Conservation (phyloP, 2,113 vertebrate genomes). For the Sphaerodactylus townsendi region DNA sequence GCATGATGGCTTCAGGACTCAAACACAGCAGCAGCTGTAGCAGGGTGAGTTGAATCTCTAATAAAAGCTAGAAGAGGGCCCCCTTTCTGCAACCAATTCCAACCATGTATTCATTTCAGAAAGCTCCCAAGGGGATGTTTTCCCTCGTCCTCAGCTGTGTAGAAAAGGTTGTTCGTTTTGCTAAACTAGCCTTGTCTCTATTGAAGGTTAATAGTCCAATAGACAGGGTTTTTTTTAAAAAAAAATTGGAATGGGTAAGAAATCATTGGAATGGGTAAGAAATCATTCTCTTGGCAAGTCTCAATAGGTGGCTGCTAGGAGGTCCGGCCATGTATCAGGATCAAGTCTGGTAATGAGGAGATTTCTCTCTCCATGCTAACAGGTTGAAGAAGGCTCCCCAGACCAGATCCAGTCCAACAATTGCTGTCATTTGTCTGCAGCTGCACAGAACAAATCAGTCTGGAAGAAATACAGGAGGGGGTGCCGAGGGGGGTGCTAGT, state of each 20-base stretch:
- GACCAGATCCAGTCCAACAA: conserved; percentile 46
- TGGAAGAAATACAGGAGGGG: conserved; percentile 21
- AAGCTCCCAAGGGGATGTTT: neutral
- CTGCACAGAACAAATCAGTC: conserved; percentile 53
- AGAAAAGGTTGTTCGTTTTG: neutral
- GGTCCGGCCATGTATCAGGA: conserved; percentile 31
- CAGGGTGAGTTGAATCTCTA: neutral
- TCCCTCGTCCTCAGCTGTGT: neutral
- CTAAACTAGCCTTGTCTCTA: neutral
- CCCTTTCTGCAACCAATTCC: neutral
- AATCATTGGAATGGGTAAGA: conserved; percentile 15
- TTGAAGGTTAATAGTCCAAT: neutral
- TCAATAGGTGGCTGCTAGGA: conserved; percentile 19
- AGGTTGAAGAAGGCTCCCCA: conserved; percentile 48
- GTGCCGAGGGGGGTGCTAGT: conserved; percentile 23
- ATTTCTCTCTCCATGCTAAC: conserved; percentile 27
- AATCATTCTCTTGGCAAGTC: neutral
- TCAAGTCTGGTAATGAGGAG: conserved; percentile 22
- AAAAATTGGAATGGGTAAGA: conserved; percentile 11
- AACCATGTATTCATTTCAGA: neutral
- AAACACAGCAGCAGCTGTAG: neutral
- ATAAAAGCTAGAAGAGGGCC: neutral
- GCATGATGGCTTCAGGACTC: too few species aligned
- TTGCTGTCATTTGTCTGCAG: conserved; percentile 56
- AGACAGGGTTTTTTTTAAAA: too few species aligned